Conservation (phyloP, 2,888 invertebrate genomes). For the Dryocosmus kuriphilus region DNA sequence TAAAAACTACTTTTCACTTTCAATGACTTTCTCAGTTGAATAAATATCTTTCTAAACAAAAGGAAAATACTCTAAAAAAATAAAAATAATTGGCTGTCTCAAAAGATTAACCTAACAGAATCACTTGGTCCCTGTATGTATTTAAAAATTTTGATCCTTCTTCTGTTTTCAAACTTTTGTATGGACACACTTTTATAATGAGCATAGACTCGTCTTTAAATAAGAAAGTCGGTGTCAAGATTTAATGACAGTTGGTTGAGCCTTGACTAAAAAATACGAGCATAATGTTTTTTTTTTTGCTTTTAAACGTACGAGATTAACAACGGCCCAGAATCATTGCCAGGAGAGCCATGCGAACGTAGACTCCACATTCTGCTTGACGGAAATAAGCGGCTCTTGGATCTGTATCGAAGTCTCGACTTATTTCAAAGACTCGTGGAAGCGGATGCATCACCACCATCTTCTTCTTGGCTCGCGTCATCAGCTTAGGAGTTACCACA, state of each 20-base stretch:
- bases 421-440: slow-evolving; percentile 96
- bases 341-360: slow-evolving; percentile 97
- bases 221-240: not conserved
- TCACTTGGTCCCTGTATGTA: not conserved
- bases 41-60: no score
- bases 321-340: slow-evolving; percentile 89
- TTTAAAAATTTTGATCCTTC: not conserved
- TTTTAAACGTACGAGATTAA: not conserved
- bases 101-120: not conserved
- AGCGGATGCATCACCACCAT: slow-evolving; percentile 99
- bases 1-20: not conserved
- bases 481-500: slow-evolving; percentile 95
- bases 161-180: not conserved
- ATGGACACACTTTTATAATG: no score
- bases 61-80: no score
- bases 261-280: not conserved
- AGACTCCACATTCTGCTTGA: slow-evolving; percentile 98
- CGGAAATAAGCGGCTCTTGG: slow-evolving; percentile 98
- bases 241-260: not conserved
- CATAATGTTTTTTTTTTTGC: not conserved
- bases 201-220: not conserved
- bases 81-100: not conserved
- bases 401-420: slow-evolving; percentile 96
- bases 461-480: slow-evolving; percentile 95
- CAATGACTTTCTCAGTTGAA: no score